phyloP scores from a whole-genome alignment of 1,140 invertebrate species.

The Diabrotica virgifera region DNA sequence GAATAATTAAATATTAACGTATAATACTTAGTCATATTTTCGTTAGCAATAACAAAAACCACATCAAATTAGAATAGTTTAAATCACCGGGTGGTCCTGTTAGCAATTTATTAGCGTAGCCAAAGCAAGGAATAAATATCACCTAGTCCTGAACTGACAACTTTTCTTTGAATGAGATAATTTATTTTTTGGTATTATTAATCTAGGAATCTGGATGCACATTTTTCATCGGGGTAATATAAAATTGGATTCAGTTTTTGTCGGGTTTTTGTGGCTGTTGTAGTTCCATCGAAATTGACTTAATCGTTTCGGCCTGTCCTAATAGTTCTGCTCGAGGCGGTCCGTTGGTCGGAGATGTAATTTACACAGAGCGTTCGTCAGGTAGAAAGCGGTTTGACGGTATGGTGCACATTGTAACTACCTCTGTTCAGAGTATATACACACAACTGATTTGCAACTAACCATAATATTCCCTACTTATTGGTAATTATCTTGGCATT shows the following conservation, averaged over 20 bases:
- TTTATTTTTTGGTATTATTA: conserved; percentile 13
- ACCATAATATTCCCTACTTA: too few relatives aligned
- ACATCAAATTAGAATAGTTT: too few relatives aligned
- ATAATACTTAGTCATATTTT: too few relatives aligned
- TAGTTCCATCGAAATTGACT: conserved; percentile 33
- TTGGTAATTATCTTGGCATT: too few relatives aligned
- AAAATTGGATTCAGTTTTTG: conserved; percentile 35
- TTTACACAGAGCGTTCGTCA: neutral
- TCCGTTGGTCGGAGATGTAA: neutral
- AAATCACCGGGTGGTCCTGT: too few relatives aligned
- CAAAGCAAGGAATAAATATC: neutral
- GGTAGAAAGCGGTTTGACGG: neutral
- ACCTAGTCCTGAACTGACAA: neutral
- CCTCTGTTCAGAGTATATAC: too few relatives aligned
- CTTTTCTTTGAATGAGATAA: conserved; percentile 11
- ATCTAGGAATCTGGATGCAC: conserved; percentile 23
- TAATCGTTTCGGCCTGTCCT: conserved; percentile 26
- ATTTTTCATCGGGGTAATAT: conserved; percentile 28
- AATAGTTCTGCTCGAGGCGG: neutral
- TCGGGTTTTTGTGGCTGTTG: conserved; percentile 27
- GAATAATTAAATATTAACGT: too few relatives aligned
- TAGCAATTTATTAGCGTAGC: too few relatives aligned
- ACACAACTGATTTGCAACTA: too few relatives aligned
- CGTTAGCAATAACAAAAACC: too few relatives aligned
- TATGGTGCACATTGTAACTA: neutral